Percentiles rank a stretch among this genome's conserved stretches.
These are phyloP conservation scores for Arizona elegans DNA, from an alignment of 2,113 vertebrate genomes.

Conservation along the genomic window DNA sequence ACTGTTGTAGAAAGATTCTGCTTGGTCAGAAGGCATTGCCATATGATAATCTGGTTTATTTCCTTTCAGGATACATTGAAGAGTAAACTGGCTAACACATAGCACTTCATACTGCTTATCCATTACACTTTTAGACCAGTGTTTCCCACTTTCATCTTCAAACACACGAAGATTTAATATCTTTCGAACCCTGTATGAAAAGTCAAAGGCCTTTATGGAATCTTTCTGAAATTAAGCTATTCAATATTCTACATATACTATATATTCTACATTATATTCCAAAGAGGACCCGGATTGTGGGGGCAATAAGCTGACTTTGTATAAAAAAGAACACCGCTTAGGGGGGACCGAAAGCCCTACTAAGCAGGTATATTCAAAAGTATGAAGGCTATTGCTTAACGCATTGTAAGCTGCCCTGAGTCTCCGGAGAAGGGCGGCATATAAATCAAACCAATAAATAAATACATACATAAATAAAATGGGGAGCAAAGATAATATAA, in stretches of 20 bases:
- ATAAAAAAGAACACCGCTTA: too few species aligned
- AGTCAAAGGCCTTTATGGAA: constrained; percentile 20
- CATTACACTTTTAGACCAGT: constrained; percentile 92
- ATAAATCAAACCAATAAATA: too few species aligned
- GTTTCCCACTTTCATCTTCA: constrained; percentile 88
- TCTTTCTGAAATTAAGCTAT: background rate
- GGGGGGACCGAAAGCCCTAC: too few species aligned
- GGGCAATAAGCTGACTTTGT: too few species aligned
- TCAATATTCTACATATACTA: background rate
- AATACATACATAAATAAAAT: too few species aligned
- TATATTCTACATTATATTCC: background rate
- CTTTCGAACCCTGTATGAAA: constrained; percentile 83
- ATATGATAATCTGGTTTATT: constrained; percentile 95
- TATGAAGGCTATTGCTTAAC: too few species aligned
- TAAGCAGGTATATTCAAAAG: too few species aligned
- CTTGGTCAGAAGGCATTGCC: constrained; percentile 89
- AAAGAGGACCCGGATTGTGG: too few species aligned
- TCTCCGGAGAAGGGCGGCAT: too few species aligned
- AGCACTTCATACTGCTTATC: constrained; percentile 88
- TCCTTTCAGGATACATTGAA: constrained; percentile 92
- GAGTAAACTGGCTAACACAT: constrained; percentile 95
- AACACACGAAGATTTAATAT: constrained; percentile 93
- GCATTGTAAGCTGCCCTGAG: too few species aligned
- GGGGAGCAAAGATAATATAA: background rate
- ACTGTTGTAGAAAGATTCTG: constrained; percentile 86